Conservation (phyloP, 2,888 invertebrate genomes). For the Folsomia manolachei region DNA sequence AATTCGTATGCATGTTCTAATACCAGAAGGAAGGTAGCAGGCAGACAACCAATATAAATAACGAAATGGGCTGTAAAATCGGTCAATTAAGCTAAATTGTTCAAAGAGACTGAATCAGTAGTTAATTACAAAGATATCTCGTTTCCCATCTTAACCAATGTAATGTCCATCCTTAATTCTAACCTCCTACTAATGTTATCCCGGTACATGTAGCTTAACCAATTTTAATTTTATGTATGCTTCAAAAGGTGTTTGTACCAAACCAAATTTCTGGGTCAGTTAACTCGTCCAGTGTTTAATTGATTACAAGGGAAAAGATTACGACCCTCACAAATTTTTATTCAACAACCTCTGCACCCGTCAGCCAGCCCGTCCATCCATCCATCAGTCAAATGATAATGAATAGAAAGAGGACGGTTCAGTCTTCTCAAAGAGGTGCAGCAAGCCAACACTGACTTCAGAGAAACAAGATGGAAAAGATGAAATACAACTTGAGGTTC, state of each 20-base stretch:
- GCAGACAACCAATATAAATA: background rate
- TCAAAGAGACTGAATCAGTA: slow-evolving; percentile 1
- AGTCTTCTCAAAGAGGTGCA: too few relatives aligned
- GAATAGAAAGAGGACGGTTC: too few relatives aligned
- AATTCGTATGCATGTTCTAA: too few relatives aligned
- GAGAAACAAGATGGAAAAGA: too few relatives aligned
- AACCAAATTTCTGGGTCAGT: background rate
- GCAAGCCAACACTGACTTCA: too few relatives aligned
- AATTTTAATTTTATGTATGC: too few relatives aligned
- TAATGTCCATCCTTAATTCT: background rate
- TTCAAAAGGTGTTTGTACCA: background rate
- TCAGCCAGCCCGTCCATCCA: too few relatives aligned
- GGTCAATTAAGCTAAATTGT: slow-evolving; percentile 15
- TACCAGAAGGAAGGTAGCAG: too few relatives aligned
- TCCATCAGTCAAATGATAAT: background rate
- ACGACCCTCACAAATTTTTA: background rate
- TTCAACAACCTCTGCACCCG: background rate
- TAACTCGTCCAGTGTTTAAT: background rate
- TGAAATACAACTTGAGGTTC: background rate
- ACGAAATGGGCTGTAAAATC: slow-evolving; percentile 16
- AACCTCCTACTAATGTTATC: too few relatives aligned
- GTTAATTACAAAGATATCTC: slow-evolving; percentile 9
- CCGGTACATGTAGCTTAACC: too few relatives aligned
- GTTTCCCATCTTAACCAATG: background rate
- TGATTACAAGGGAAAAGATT: background rate